A percentile compares a stretch with the other conserved stretches of the same genome.
Conservation (phyloP, 2,888 invertebrate genomes). For the Acanthosepion esculentum region DNA sequence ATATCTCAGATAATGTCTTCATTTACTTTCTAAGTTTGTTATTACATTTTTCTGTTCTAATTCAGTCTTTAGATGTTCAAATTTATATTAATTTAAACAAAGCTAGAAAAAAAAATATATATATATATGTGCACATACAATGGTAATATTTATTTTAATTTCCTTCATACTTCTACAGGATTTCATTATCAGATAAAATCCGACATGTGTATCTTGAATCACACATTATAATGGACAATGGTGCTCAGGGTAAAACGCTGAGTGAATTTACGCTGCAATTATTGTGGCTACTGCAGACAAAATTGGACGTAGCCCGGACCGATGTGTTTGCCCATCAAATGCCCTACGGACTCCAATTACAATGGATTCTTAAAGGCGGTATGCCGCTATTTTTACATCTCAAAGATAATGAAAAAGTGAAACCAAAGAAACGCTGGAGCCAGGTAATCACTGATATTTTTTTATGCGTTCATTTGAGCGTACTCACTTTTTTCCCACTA, state of each 20-base stretch:
- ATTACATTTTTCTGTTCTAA: too few relatives aligned
- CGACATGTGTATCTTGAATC: conserved; percentile 54
- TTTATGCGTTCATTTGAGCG: too few relatives aligned
- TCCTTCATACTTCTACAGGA: not conserved
- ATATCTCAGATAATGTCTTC: too few relatives aligned
- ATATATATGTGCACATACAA: too few relatives aligned
- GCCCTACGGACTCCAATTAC: conserved; percentile 57
- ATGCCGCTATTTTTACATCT: conserved; percentile 59
- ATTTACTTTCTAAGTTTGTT: too few relatives aligned
- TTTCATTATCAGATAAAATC: conserved; percentile 53
- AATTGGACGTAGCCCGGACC: conserved; percentile 51
- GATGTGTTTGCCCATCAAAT: conserved; percentile 53
- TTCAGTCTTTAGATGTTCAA: too few relatives aligned
- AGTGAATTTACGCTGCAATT: conserved; percentile 57
- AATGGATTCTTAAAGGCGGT: conserved; percentile 55
- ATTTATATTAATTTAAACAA: too few relatives aligned
- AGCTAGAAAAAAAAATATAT: too few relatives aligned
- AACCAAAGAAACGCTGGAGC: conserved; percentile 53
- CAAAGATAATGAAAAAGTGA: conserved; percentile 57
- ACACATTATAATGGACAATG: conserved; percentile 58
- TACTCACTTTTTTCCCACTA: too few relatives aligned
- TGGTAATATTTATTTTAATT: too few relatives aligned
- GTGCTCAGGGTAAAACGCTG: conserved; percentile 52
- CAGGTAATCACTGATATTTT: conserved; percentile 51
- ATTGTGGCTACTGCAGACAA: conserved; percentile 52